Evolutionary conservation across 2,113 vertebrate genomes (phyloP).

Genomic region (Clupea harengus): DNA sequence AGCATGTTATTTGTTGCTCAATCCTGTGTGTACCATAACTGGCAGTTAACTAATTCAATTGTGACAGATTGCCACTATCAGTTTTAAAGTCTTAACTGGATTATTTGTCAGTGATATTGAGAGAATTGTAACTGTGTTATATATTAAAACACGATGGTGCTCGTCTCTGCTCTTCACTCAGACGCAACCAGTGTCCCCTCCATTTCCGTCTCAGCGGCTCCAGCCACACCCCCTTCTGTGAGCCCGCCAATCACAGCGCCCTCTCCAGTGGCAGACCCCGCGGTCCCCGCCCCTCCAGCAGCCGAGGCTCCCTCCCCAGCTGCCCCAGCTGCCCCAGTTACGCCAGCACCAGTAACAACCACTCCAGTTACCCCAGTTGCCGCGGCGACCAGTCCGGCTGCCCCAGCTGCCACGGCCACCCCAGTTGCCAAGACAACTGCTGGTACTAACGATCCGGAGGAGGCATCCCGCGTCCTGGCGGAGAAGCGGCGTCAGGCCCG

Average conservation of each 20-base stretch:
- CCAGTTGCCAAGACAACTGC: slow-evolving; percentile 73
- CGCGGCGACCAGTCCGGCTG: slow-evolving; percentile 29
- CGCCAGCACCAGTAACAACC: slow-evolving; percentile 36
- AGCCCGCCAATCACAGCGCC: slow-evolving; percentile 42
- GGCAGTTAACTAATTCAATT: background rate
- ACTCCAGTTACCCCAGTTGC: slow-evolving; percentile 41
- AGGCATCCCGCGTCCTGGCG: slow-evolving; percentile 82
- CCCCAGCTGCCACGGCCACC: slow-evolving; percentile 35
- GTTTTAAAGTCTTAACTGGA: background rate
- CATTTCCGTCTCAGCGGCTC: slow-evolving; percentile 64
- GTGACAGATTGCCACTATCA: background rate
- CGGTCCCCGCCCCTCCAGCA: background rate
- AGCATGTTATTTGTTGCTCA: background rate
- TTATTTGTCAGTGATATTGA: too few relatives aligned
- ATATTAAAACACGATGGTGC: background rate
- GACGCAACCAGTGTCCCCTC: slow-evolving; percentile 58
- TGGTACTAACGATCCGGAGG: slow-evolving; percentile 87
- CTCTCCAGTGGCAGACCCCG: slow-evolving; percentile 33
- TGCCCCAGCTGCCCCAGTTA: slow-evolving; percentile 27
- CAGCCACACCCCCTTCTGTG: slow-evolving; percentile 54
- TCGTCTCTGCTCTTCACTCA: slow-evolving; percentile 34
- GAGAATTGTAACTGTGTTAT: too few relatives aligned
- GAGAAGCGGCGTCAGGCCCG: slow-evolving; percentile 90
- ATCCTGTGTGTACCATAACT: background rate
- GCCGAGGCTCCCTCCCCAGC: slow-evolving; percentile 18